Evolutionary conservation across 2,113 vertebrate species (phyloP), one percentile per base, ranked within the genome.

Genomic region (Phrynocephalus versicolor): DNA sequence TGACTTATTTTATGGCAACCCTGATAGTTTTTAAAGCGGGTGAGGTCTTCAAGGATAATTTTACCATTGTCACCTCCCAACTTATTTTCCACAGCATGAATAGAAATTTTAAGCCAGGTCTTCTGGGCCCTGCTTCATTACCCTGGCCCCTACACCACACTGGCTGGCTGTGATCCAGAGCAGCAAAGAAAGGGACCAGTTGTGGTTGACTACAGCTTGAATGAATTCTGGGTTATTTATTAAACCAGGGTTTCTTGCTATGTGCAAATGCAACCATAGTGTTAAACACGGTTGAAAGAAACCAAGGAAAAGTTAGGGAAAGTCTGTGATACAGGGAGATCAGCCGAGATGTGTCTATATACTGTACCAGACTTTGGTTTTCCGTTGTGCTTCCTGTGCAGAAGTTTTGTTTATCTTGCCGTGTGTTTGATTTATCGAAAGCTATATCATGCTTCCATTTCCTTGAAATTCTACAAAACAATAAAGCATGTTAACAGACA

Each of bases 391-490:
- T 87, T 87, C 37, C n/a, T 73, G 62, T 82, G 77, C 21, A 90
- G 62, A 55, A 35, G 51, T 65, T 70, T 6, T 1, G 23, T 69
- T 65, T 60, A 0, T 60, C 84, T 79, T 65, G 57, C 7, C 25
- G 82, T 67, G 72, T 18, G 51, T 70, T 81, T 81, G 55, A 81
- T 19, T 23, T 70, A 13, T 67, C 6, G 3, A 9, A 2, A 0
- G 10, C 64, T 13, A 30, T 79, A 87, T 71, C 30, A 69, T 55
- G 82, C 33, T 55, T 27, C 4, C 4, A 1, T 1, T 1, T 81
- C 39, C 35, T 72, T 76, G 21, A 81, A 86, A 64, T 77, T 75
- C 27, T 23, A 39, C 55, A 60, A 39, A 84, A 35, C 83, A 87
- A 75, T 6, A 60, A 83, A 85, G 64, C 1, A 1, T 82, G 88